Percentiles rank a stretch among this genome's conserved stretches.
These are phyloP conservation scores for Pelusios castaneus DNA, from an alignment of 2,113 vertebrate genomes.

Conservation along the genomic window DNA sequence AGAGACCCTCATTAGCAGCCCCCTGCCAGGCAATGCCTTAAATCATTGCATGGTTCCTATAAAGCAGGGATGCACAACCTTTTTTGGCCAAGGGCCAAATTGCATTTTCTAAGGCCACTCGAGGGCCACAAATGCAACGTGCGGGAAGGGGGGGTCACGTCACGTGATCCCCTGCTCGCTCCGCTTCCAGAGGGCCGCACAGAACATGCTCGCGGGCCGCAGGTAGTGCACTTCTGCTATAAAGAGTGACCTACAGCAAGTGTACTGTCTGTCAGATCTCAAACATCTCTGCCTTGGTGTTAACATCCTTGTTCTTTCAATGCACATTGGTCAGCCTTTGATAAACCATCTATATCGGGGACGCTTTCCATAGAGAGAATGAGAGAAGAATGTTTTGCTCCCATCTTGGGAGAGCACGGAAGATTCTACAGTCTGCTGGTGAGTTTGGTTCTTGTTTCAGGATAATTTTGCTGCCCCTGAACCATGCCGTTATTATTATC, in stretches of 20 bases:
- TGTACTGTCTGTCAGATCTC: not conserved
- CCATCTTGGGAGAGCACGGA: not conserved
- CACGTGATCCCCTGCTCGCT: no score
- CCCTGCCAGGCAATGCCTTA: not conserved
- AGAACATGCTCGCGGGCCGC: no score
- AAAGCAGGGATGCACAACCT: no score
- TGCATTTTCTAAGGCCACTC: no score
- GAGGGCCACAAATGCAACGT: no score
- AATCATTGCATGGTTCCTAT: not conserved
- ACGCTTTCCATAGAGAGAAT: not conserved
- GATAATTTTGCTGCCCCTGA: not conserved
- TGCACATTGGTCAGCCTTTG: not conserved
- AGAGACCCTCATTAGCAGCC: not conserved
- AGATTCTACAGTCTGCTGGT: not conserved
- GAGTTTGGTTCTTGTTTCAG: not conserved
- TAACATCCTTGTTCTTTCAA: not conserved
- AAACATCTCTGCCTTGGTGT: not conserved
- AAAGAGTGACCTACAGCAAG: not conserved
- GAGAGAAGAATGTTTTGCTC: fast-evolving
- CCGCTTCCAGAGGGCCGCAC: no score
- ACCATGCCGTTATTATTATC: not conserved
- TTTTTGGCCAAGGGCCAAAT: no score
- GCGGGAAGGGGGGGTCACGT: no score
- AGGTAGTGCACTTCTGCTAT: no score
- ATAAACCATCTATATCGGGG: not conserved